A percentile compares a stretch with the other conserved stretches of the same genome.
Evolutionary conservation across 2,113 vertebrate species (phyloP).

Genomic region (Psilopsiagon aymara): DNA sequence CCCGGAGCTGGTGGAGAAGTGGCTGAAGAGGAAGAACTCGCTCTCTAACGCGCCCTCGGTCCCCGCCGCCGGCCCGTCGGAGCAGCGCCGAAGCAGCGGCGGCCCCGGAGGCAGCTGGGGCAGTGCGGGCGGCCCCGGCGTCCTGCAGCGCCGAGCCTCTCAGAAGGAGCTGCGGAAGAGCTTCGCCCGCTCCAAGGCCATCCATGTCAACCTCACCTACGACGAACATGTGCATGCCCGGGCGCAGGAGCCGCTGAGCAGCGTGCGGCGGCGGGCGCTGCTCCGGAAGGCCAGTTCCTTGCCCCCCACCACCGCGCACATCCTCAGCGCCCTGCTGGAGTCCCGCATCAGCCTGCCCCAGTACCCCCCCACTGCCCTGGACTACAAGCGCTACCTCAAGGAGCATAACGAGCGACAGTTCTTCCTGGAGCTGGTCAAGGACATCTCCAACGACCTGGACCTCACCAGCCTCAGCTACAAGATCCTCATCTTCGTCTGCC

Average conservation of each 20-base stretch:
- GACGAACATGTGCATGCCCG: constrained; percentile 92
- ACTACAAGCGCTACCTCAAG: constrained; percentile 96
- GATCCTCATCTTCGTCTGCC: constrained; percentile 96
- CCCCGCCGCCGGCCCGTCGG: not conserved
- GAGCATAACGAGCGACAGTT: constrained; percentile 94
- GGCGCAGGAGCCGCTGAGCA: constrained; percentile 92
- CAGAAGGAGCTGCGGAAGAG: constrained; percentile 95
- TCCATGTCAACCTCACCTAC: constrained; percentile 93
- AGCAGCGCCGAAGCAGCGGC: not conserved
- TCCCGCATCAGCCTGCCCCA: constrained; percentile 97
- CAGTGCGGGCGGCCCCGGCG: constrained; percentile 34
- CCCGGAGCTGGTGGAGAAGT: constrained; percentile 92
- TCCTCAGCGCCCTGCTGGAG: constrained; percentile 94
- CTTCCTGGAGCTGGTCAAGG: constrained; percentile 98
- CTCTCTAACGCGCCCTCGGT: not conserved
- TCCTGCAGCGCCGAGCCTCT: constrained; percentile 86
- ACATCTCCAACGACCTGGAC: constrained; percentile 98
- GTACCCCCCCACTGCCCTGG: constrained; percentile 93
- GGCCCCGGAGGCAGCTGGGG: not conserved
- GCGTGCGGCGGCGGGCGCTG: constrained; percentile 90
- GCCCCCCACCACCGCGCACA: constrained; percentile 94
- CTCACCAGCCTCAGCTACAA: constrained; percentile 95
- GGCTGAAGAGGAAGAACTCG: constrained; percentile 81
- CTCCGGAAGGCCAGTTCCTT: constrained; percentile 95
- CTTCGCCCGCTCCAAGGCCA: constrained; percentile 95